Conservation (phyloP, 2,888 invertebrate genomes). For the Cybosia mesomella region DNA sequence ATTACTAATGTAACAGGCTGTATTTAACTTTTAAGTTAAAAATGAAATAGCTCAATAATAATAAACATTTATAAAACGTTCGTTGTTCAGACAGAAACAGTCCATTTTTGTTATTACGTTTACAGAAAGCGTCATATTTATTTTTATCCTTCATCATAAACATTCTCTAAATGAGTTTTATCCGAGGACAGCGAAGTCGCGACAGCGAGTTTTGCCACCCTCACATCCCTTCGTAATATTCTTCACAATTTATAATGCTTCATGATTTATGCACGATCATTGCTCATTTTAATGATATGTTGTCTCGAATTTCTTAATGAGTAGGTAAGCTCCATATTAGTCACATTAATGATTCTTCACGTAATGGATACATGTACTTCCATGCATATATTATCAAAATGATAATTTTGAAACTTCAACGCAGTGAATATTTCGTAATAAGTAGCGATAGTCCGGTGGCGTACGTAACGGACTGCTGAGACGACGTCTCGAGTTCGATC, state of each 20-base stretch:
- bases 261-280: slow-evolving; percentile 53
- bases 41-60: slow-evolving; percentile 22
- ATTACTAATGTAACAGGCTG: neutral
- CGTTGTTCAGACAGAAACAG: slow-evolving; percentile 29
- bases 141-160: slow-evolving; percentile 60
- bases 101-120: slow-evolving; percentile 52
- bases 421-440: too few relatives aligned
- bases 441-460: too few relatives aligned
- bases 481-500: too few relatives aligned
- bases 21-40: neutral
- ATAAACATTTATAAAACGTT: slow-evolving; percentile 14
- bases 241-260: slow-evolving; percentile 60
- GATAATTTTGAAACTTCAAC: neutral
- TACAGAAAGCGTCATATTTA: slow-evolving; percentile 51
- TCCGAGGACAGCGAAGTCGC: slow-evolving; percentile 38
- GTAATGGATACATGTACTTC: neutral
- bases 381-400: neutral
- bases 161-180: slow-evolving; percentile 58
- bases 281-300: slow-evolving; percentile 59
- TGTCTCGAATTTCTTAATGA: slow-evolving; percentile 56
- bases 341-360: neutral
- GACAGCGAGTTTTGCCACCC: slow-evolving; percentile 50
- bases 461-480: too few relatives aligned
- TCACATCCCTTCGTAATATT: slow-evolving; percentile 58
- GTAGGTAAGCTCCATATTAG: slow-evolving; percentile 13